A percentile compares a stretch with the other conserved stretches of the same genome.
Evolutionary conservation across 2,113 vertebrate species (phyloP).

Genomic region (Chascanopsetta lugubris): DNA sequence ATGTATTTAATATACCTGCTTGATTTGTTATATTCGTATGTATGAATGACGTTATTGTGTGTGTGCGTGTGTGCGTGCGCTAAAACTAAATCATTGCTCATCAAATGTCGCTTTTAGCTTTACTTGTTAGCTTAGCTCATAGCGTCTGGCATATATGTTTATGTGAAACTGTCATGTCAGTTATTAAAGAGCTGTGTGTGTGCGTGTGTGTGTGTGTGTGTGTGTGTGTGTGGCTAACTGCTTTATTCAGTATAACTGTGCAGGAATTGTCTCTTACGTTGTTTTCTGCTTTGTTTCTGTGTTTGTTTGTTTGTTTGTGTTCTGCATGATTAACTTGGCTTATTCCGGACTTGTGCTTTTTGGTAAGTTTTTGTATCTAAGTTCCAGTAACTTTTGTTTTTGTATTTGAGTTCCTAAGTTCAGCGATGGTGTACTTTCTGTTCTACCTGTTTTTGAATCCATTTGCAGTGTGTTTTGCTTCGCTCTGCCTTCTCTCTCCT

Average conservation of each 20-base stretch:
- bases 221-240: slow-evolving; percentile 51
- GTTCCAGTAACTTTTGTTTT: slow-evolving; percentile 65
- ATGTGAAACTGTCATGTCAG: slow-evolving; percentile 44
- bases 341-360: slow-evolving; percentile 99
- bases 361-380: slow-evolving; percentile 93
- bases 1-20: no score
- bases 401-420: slow-evolving; percentile 71
- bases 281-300: slow-evolving; percentile 78
- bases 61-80: neutral
- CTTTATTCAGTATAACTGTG: slow-evolving; percentile 75
- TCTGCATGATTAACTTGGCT: slow-evolving; percentile 99
- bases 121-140: slow-evolving; percentile 56
- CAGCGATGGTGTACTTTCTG: slow-evolving; percentile 38
- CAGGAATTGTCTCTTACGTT: slow-evolving; percentile 72
- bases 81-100: slow-evolving; percentile 35
- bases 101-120: slow-evolving; percentile 55
- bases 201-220: neutral
- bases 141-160: slow-evolving; percentile 43
- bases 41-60: no score
- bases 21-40: no score
- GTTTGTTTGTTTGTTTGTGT: slow-evolving; percentile 87
- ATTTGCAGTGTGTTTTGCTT: slow-evolving; percentile 53
- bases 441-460: slow-evolving; percentile 48
- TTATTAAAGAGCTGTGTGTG: slow-evolving; percentile 22
- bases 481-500: slow-evolving; percentile 41